phyloP scores from a whole-genome alignment of 2,888 invertebrate genomes.

The Platycheirus rosarum region DNA sequence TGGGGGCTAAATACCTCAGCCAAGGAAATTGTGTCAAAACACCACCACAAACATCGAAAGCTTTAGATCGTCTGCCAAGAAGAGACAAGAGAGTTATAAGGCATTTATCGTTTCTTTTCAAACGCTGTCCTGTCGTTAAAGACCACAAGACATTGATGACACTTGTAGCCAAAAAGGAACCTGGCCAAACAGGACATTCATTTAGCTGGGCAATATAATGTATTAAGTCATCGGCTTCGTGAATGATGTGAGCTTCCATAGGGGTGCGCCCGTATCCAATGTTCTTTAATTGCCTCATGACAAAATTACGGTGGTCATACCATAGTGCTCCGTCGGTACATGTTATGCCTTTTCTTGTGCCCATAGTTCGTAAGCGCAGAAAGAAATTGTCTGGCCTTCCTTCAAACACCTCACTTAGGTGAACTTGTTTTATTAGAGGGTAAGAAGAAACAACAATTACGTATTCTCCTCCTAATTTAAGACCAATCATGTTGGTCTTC shows the following conservation, averaged over 20 bases:
- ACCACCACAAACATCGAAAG: conserved; percentile 85
- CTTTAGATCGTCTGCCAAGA: conserved; percentile 83
- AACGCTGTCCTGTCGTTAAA: conserved; percentile 84
- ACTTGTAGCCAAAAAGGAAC: conserved; percentile 83
- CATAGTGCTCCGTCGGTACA: conserved; percentile 85
- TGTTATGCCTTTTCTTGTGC: conserved; percentile 84
- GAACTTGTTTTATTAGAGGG: conserved; percentile 83
- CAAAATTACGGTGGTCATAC: conserved; percentile 85
- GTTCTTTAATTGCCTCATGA: conserved; percentile 83
- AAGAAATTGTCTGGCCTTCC: conserved; percentile 88
- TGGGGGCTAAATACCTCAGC: conserved; percentile 86
- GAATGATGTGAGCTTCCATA: conserved; percentile 84
- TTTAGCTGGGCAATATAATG: conserved; percentile 77
- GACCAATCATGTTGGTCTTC: conserved; percentile 84
- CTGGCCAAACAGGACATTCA: conserved; percentile 79
- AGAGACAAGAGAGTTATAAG: conserved; percentile 83
- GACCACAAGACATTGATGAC: conserved; percentile 88
- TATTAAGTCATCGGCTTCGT: conserved; percentile 84
- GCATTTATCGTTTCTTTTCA: conserved; percentile 82
- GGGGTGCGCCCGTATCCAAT: conserved; percentile 85
- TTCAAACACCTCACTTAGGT: conserved; percentile 85
- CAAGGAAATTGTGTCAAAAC: conserved; percentile 85
- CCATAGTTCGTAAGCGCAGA: conserved; percentile 86
- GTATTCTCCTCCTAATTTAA: conserved; percentile 84
- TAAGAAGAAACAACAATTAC: conserved; percentile 85